Base-by-base conservation (phyloP, 1,140 invertebrate species). In the Araneus ventricosus region DNA sequence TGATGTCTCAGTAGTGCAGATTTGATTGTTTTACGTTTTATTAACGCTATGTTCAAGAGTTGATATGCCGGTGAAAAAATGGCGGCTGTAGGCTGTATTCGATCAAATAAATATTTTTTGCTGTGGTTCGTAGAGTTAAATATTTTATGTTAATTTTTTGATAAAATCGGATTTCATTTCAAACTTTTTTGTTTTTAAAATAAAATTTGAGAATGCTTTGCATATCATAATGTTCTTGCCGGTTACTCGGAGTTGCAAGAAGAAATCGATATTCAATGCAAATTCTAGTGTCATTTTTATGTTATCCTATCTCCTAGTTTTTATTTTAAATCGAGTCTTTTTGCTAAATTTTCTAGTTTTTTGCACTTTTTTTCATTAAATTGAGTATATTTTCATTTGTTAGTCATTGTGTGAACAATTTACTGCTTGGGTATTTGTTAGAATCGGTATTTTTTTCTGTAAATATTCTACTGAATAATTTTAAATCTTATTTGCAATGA, bases 41-140 rank as follows among this genome's bases (percentile, higher is more conserved):
- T 70, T 67, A 7, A n/a, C 59, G 75, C 37, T 22, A 52, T 87
- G 22, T 80, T 34, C 41, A 39, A 86, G 67, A 61, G 57, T 90
- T 45, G 45, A 30, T 20, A 45, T 67, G 61, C 87, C 88, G 92
- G 92, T 57, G 63, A 57, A 93, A 75, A 92, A 61, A 93, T 93
- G 91, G 91, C 91, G 91, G 91, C 85, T 37, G 5, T 24, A 45
- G 80, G 39, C 17, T 5, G 39, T 20, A 84, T 84, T 27, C 10
- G 22, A 84, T 84, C 14, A 14, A 27, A 24, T 41, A 45, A 84
- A 82, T 52, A 17, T 84, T 10, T 20, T 61, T 61, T 61, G 24
- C 59, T 61, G 24, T 61, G 20, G 22, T 61, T 61, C 6, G 4
- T 61, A 20, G 6, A n/a, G 24, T 61, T 17, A 61, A 52, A 14